phyloP scores from a whole-genome alignment of 2,888 invertebrate genomes.

The Barypeithes pellucidus region DNA sequence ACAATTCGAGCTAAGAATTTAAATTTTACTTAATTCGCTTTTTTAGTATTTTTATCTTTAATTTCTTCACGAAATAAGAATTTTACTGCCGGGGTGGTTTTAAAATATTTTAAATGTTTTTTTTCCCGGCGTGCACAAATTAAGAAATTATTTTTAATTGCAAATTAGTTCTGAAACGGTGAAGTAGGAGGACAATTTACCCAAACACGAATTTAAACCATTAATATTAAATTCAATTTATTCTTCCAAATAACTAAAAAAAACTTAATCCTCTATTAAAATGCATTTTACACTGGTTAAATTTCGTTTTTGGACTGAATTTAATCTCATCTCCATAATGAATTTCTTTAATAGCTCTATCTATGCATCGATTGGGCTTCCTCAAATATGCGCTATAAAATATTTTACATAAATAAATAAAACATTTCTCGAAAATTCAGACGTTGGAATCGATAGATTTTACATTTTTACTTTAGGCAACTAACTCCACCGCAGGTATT shows the following conservation, averaged over 20 bases:
- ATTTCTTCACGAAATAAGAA: constrained; percentile 8
- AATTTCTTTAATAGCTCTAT: constrained; percentile 4
- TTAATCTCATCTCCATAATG: background rate
- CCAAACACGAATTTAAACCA: background rate
- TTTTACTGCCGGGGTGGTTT: background rate
- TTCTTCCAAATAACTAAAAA: constrained; percentile 1
- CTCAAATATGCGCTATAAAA: background rate
- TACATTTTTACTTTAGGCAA: background rate
- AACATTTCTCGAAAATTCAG: background rate
- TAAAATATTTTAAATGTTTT: constrained; percentile 17
- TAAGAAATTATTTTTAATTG: constrained; percentile 21
- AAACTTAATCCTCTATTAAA: constrained; percentile 12
- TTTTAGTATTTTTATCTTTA: constrained; percentile 22
- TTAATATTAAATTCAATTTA: constrained; percentile 7
- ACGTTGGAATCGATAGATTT: constrained; percentile 11
- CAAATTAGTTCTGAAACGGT: background rate
- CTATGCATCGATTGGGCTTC: background rate
- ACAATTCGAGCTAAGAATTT: constrained; percentile 24
- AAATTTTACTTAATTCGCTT: constrained; percentile 37
- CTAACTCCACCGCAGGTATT: too few relatives aligned
- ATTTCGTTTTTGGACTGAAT: too few relatives aligned
- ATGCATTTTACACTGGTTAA: constrained; percentile 20
- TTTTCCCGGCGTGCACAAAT: constrained; percentile 3
- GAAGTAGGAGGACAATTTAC: background rate
- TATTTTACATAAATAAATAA: constrained; percentile 25